Evolutionary conservation across 2,797 vertebrate species (phyloP).

Genomic region (Acipenser transmontanus): DNA sequence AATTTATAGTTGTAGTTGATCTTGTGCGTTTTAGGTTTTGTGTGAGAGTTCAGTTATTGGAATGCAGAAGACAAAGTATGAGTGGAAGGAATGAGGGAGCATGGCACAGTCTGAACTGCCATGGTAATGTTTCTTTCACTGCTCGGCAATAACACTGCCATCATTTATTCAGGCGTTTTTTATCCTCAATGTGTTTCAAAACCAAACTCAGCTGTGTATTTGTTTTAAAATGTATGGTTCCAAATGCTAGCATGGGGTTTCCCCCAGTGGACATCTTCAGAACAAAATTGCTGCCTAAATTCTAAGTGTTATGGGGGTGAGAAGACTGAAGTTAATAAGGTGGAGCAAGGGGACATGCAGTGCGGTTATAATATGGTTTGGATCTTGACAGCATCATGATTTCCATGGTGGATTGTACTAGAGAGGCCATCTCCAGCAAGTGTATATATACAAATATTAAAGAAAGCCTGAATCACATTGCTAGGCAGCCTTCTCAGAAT

Average conservation of each 20-base stretch:
- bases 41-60: neutral
- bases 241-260: neutral
- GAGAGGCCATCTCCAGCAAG: neutral
- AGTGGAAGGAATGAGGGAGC: neutral
- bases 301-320: constrained; percentile 9
- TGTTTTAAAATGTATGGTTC: constrained; percentile 3
- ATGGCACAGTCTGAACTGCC: neutral
- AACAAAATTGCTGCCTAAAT: neutral
- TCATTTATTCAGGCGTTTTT: constrained; percentile 11
- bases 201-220: neutral
- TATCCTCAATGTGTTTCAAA: constrained; percentile 2
- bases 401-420: neutral
- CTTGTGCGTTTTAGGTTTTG: no score
- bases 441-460: neutral
- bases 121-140: constrained; percentile 8
- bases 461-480: no score
- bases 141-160: neutral
- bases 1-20: no score
- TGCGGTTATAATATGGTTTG: neutral
- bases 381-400: neutral
- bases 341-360: neutral
- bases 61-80: neutral
- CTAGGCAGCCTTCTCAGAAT: neutral
- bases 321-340: constrained; percentile 16
- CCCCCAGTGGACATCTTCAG: neutral